phyloP scores from a whole-genome alignment of 2,888 invertebrate species.

The Panopea generosa region DNA sequence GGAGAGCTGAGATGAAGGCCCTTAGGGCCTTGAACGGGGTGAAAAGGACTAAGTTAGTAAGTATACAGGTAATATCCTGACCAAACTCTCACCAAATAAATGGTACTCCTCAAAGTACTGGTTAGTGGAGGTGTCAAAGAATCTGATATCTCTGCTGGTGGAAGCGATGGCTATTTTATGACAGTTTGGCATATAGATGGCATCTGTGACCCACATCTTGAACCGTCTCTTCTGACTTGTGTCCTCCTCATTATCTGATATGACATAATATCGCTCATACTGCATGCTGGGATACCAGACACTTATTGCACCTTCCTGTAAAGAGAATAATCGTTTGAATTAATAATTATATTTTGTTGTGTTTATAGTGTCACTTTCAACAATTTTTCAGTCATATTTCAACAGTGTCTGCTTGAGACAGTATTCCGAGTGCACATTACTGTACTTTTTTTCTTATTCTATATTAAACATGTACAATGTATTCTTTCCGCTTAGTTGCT shows the following conservation, averaged over 20 bases:
- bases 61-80: too few relatives aligned
- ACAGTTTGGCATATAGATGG: slow-evolving; percentile 83
- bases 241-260: slow-evolving; percentile 77
- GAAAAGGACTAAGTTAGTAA: too few relatives aligned
- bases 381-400: too few relatives aligned
- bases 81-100: slow-evolving; percentile 82
- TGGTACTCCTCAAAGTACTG: slow-evolving; percentile 84
- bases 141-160: slow-evolving; percentile 83
- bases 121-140: slow-evolving; percentile 83
- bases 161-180: slow-evolving; percentile 83
- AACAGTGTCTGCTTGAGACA: too few relatives aligned
- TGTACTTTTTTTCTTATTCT: too few relatives aligned
- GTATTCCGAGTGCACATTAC: too few relatives aligned
- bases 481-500: too few relatives aligned
- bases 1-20: too few relatives aligned
- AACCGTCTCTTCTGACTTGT: slow-evolving; percentile 78
- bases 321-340: slow-evolving; percentile 3
- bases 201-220: slow-evolving; percentile 85
- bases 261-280: slow-evolving; percentile 77
- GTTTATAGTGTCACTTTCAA: too few relatives aligned
- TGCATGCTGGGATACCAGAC: slow-evolving; percentile 82
- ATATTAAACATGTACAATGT: too few relatives aligned
- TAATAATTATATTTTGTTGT: background rate
- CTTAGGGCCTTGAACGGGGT: too few relatives aligned
- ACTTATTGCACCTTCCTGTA: slow-evolving; percentile 83